phyloP scores from a whole-genome alignment of 2,113 vertebrate species.

The Pelecanoides urinatrix region DNA sequence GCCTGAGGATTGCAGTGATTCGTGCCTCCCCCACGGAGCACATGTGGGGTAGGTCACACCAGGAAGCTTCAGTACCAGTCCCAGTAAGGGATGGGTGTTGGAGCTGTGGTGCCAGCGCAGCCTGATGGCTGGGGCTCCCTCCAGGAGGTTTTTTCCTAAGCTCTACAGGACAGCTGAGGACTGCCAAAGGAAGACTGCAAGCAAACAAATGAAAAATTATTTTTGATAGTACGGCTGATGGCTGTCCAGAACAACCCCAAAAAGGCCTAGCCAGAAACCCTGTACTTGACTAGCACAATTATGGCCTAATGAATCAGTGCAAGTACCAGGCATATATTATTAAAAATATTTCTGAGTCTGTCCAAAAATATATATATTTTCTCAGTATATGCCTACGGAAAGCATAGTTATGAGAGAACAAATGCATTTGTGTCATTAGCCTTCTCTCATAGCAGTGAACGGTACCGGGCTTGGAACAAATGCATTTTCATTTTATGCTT shows the following conservation, averaged over 20 bases:
- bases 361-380: background rate
- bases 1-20: background rate
- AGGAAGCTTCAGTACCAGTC: background rate
- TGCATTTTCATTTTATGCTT: background rate
- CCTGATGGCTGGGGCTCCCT: accelerated
- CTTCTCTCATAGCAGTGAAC: background rate
- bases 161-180: background rate
- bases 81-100: background rate
- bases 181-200: background rate
- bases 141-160: background rate
- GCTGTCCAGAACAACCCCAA: background rate
- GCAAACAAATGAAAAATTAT: background rate
- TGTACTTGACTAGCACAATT: background rate
- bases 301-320: background rate
- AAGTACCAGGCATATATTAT: background rate
- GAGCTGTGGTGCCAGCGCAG: background rate
- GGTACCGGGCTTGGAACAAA: background rate
- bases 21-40: background rate
- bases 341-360: background rate
- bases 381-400: background rate
- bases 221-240: background rate
- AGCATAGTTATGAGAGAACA: background rate
- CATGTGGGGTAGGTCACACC: accelerated
- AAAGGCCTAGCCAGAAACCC: background rate
- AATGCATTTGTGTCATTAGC: background rate